Conservation (phyloP, 2,797 vertebrate species). For the Spea hammondii region DNA sequence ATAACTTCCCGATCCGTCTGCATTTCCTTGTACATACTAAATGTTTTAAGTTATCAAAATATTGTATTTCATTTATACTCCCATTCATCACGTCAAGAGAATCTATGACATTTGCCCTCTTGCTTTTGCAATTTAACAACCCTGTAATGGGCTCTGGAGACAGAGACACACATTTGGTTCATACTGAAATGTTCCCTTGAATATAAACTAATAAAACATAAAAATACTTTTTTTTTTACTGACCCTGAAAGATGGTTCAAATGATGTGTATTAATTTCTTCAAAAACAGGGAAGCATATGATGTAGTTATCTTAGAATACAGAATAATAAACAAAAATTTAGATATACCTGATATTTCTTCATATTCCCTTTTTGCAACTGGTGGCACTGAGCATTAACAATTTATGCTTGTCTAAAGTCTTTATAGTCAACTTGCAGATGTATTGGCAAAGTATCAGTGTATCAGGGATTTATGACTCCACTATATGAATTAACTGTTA, state of each 20-base stretch:
- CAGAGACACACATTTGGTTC: conserved; percentile 1
- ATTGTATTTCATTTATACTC: conserved; percentile 15
- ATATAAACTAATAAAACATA: background rate
- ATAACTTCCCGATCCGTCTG: conserved; percentile 14
- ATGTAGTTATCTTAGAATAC: background rate
- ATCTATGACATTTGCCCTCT: background rate
- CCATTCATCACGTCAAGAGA: conserved; percentile 11
- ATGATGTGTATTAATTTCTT: background rate
- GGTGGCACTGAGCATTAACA: background rate
- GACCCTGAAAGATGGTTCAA: background rate
- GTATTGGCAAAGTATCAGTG: conserved; percentile 13
- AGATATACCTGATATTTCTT: background rate
- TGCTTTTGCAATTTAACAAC: conserved; percentile 6
- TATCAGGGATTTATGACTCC: conserved; percentile 3
- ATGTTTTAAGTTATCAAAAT: conserved; percentile 14
- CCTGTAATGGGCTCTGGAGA: conserved; percentile 7
- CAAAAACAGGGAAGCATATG: too few species aligned
- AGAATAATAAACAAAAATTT: background rate
- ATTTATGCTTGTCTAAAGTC: background rate
- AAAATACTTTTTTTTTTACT: background rate
- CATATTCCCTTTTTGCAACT: background rate
- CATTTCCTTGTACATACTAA: conserved; percentile 1
- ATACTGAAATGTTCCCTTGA: background rate
- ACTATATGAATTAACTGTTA: conserved; percentile 8
- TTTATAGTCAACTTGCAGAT: conserved; percentile 18